Percentiles rank a stretch among this genome's conserved stretches.
Evolutionary conservation across 1,140 invertebrate species (phyloP).

Genomic region (Saccostrea echinata): DNA sequence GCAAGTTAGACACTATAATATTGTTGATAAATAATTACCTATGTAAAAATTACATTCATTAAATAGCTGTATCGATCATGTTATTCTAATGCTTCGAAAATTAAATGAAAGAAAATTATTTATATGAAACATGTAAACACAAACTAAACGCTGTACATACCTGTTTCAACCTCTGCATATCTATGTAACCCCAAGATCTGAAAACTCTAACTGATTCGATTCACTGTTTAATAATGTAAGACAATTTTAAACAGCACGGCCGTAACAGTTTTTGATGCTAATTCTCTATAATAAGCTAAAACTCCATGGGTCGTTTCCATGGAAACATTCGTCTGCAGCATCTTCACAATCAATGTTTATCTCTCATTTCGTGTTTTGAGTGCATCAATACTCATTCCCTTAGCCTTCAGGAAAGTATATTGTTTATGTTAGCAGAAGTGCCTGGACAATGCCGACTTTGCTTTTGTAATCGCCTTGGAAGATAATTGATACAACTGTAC

Average conservation of each 20-base stretch:
- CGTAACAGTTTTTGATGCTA: conserved; percentile 10
- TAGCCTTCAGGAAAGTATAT: neutral
- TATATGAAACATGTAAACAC: no score
- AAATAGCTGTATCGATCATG: no score
- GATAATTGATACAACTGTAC: neutral
- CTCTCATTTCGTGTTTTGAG: conserved; percentile 1
- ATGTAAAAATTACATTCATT: no score
- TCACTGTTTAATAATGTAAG: conserved; percentile 11
- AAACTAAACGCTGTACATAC: neutral
- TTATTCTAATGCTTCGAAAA: no score
- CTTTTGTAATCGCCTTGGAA: neutral
- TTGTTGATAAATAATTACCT: no score
- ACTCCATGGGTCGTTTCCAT: conserved; percentile 4
- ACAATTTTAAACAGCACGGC: conserved; percentile 4
- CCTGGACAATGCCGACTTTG: neutral
- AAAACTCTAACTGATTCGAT: neutral
- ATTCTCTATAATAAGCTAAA: conserved; percentile 17
- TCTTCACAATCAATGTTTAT: conserved; percentile 29
- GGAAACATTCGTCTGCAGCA: conserved; percentile 12
- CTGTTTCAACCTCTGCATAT: conserved; percentile 21
- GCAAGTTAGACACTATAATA: no score
- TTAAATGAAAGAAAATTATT: no score
- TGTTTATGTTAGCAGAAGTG: neutral
- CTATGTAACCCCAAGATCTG: neutral
- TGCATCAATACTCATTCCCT: neutral